phyloP scores from a whole-genome alignment of 1,140 invertebrate genomes.

The Drosophila kikkawai region DNA sequence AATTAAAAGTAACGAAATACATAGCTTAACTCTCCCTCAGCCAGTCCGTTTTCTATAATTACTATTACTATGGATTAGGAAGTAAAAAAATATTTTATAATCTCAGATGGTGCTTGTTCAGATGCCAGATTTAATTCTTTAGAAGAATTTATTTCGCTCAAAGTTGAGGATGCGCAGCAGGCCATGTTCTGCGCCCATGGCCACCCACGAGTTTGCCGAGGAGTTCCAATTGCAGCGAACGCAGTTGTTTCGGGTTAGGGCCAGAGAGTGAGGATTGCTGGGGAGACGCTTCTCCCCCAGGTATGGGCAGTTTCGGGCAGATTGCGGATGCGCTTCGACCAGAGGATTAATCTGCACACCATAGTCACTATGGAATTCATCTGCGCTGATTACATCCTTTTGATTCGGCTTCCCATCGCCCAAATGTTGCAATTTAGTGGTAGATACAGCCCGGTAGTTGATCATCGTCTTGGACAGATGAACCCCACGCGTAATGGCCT shows the following conservation, averaged over 20 bases:
- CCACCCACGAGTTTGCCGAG: slow-evolving; percentile 48
- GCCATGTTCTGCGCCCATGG: slow-evolving; percentile 75
- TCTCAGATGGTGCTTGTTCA: slow-evolving; percentile 36
- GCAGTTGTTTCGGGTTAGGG: slow-evolving; percentile 51
- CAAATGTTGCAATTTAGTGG: slow-evolving; percentile 42
- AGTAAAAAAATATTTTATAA: slow-evolving; percentile 28
- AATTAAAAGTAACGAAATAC: slow-evolving; percentile 13
- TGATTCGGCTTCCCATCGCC: neutral
- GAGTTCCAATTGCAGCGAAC: slow-evolving; percentile 68
- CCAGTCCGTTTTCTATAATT: neutral
- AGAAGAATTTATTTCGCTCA: slow-evolving; percentile 38
- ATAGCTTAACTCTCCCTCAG: neutral
- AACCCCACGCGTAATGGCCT: slow-evolving; percentile 47
- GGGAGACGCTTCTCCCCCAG: slow-evolving; percentile 37
- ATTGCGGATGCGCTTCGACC: neutral
- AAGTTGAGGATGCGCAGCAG: slow-evolving; percentile 67
- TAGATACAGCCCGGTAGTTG: slow-evolving; percentile 22
- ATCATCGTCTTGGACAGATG: slow-evolving; percentile 7
- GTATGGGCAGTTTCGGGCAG: slow-evolving; percentile 7
- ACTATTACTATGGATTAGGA: neutral
- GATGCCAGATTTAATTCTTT: slow-evolving; percentile 7
- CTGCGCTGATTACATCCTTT: slow-evolving; percentile 9
- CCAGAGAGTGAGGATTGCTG: slow-evolving; percentile 21
- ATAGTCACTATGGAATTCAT: slow-evolving; percentile 59
- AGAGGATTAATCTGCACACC: slow-evolving; percentile 55